Evolutionary conservation across 1,140 invertebrate species (phyloP).

Genomic region (Bathynomus jamesi): DNA sequence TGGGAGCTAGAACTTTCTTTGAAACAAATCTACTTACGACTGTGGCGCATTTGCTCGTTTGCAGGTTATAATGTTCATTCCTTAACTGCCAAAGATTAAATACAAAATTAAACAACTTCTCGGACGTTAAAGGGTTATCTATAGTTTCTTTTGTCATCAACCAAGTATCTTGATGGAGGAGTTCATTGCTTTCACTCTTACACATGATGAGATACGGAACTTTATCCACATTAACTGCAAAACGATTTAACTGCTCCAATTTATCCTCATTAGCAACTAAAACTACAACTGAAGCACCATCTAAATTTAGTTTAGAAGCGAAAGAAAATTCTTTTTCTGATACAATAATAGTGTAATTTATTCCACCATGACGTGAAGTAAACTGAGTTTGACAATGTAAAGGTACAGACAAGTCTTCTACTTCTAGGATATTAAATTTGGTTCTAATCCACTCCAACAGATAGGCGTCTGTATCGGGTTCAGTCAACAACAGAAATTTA

Average conservation of each 20-base stretch:
- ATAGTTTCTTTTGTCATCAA: constrained; percentile 14
- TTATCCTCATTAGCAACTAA: constrained; percentile 5
- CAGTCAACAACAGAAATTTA: constrained; percentile 16
- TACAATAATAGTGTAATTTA: neutral
- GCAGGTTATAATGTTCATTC: neutral
- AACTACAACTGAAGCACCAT: constrained; percentile 13
- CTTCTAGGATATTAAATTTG: neutral
- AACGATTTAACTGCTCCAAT: neutral
- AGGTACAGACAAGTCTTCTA: neutral
- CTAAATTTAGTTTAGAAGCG: neutral
- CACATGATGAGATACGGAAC: neutral
- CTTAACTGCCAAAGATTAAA: constrained; percentile 8
- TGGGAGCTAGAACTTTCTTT: constrained; percentile 8
- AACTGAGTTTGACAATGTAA: neutral
- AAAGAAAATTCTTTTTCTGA: no score
- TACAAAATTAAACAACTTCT: constrained; percentile 7
- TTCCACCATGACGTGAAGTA: neutral
- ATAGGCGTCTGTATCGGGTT: neutral
- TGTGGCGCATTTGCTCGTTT: constrained; percentile 1
- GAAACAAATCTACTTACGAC: constrained; percentile 7
- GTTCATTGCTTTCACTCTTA: neutral
- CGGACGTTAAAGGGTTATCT: constrained; percentile 13
- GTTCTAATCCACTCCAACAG: neutral
- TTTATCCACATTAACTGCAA: neutral
- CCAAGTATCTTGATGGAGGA: neutral